Conservation (phyloP, 2,797 vertebrate genomes). For the Semotilus atromaculatus region DNA sequence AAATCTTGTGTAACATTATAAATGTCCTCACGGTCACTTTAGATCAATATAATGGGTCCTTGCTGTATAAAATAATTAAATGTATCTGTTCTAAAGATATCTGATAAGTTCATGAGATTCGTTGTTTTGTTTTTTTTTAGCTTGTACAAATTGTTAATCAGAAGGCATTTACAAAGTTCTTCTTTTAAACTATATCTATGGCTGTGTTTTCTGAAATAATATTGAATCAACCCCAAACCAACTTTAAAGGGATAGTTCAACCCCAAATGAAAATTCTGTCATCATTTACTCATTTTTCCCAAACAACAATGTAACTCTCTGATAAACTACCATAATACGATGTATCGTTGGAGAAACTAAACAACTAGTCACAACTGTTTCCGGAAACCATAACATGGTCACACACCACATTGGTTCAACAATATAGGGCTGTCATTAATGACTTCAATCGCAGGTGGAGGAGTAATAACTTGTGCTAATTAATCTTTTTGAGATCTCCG, state of each 20-base stretch:
- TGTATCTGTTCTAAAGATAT: background rate
- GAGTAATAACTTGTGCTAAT: too few species aligned
- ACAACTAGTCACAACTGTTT: too few species aligned
- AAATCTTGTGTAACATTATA: background rate
- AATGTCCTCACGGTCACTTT: background rate
- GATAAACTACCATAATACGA: too few species aligned
- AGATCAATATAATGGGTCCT: too few species aligned
- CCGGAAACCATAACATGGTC: too few species aligned
- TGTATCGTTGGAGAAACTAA: too few species aligned
- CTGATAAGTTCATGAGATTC: background rate
- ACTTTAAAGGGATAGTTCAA: background rate
- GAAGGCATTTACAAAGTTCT: background rate
- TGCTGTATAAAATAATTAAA: too few species aligned
- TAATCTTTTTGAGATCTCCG: too few species aligned
- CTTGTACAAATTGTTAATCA: background rate
- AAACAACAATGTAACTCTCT: too few species aligned
- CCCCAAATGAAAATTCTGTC: background rate
- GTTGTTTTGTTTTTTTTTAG: background rate
- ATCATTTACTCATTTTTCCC: background rate
- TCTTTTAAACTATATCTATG: background rate
- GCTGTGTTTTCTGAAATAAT: constrained; percentile 2
- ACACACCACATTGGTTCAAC: too few species aligned
- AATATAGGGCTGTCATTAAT: too few species aligned
- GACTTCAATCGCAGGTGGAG: too few species aligned
- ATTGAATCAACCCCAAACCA: background rate